Percentiles rank a stretch among this genome's conserved stretches.
phyloP scores from a whole-genome alignment of 2,888 invertebrate species.

The Holacanthella duospinosa region DNA sequence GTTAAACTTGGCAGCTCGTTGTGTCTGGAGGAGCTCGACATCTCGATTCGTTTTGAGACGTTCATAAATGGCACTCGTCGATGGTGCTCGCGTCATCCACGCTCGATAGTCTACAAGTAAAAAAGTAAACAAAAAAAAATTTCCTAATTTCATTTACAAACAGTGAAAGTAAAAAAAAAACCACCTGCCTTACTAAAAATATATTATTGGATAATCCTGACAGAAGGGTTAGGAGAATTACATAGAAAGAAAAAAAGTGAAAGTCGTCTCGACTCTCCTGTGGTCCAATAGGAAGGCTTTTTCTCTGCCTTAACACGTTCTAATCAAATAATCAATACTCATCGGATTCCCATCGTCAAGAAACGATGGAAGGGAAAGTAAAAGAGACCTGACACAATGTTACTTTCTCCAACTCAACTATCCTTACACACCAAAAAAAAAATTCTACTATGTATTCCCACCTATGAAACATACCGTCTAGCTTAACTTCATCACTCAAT shows the following conservation, averaged over 20 bases:
- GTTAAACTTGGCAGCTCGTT: constrained; percentile 63
- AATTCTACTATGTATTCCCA: no score
- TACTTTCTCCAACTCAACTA: not conserved
- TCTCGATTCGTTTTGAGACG: constrained; percentile 73
- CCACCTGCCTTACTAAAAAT: not conserved
- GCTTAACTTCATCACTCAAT: no score
- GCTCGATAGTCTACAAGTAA: constrained; percentile 71
- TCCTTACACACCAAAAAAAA: no score
- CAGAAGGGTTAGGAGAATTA: not conserved
- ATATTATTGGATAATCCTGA: not conserved
- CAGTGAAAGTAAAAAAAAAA: not conserved
- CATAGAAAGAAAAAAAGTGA: not conserved
- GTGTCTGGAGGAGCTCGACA: constrained; percentile 48
- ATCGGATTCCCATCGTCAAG: constrained; percentile 4
- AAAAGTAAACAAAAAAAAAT: not conserved
- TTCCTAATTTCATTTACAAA: not conserved
- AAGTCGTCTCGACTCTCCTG: not conserved
- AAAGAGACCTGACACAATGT: constrained; percentile 1
- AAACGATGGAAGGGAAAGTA: not conserved
- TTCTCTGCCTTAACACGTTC: not conserved
- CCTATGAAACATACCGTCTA: no score
- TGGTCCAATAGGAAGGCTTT: not conserved
- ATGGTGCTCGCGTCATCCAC: constrained; percentile 68
- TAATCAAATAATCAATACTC: constrained; percentile 5
- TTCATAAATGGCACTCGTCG: constrained; percentile 85